Evolutionary conservation across 2,113 vertebrate genomes (phyloP), one percentile per base, ranked within the genome.

Genomic region (Colossoma macropomum): DNA sequence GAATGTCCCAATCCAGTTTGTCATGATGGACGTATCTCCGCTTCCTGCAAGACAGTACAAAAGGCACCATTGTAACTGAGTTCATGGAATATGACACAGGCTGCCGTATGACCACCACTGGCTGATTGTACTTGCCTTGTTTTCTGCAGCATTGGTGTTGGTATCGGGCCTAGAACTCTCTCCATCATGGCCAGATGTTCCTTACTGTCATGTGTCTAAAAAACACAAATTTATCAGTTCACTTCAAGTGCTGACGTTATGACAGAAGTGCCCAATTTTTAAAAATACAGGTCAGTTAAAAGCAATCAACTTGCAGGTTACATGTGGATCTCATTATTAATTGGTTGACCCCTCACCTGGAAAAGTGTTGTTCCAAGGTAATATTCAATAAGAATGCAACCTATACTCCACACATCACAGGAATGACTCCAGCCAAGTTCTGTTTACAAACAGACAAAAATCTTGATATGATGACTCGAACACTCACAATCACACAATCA

Each of bases 121-220:
- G 1, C 19, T 34, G 0, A 28, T n/a, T 69, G 48, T 32, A 79
- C 86, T 60, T 90, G 95, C 96, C 94, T 95, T 78, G 96, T 96
- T 90, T 96, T 96, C 88, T 95, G 94, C 81, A 97, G 95, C 93
- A 97, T 95, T 71, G 95, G 93, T 23, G 91, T 13, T 11, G 97
- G 97, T 80, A 99, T 93, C 54, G 96, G 97, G 23, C 97, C 97
- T 56, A 99, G 90, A 68, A 98, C 95, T 81, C 95, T 94, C 89
- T 98, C 96, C 97, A 98, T 98, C 97, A 98, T 99, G 81, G 97
- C 97, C 75, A 99, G 87, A 86, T 99, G 97, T 83, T 98, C 97
- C 87, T 95, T 96, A 89, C 96, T 97, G 87, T 98, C 94, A 48
- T 97, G 97, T 0, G 97, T 98, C 97, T 99, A 88, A 65, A 88